Evolutionary conservation across 2,797 vertebrate genomes (phyloP).

Genomic region (Oophaga sylvatica): DNA sequence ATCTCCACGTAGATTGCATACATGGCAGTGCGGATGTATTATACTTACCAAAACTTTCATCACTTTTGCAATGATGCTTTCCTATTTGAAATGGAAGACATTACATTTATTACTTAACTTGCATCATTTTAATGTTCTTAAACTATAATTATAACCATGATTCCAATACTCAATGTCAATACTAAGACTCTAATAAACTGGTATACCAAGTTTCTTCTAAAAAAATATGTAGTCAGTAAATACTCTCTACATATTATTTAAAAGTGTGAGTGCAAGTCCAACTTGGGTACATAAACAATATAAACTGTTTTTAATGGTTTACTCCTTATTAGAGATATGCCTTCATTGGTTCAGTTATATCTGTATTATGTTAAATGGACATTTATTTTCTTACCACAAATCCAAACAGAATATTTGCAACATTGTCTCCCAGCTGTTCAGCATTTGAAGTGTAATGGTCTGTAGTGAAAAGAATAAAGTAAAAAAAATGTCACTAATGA

Average conservation of each 20-base stretch:
- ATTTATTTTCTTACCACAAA: conserved; percentile 46
- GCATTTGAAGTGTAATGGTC: conserved; percentile 48
- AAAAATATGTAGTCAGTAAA: too few species aligned
- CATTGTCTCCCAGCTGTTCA: conserved; percentile 50
- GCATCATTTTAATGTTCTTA: background rate
- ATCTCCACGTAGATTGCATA: background rate
- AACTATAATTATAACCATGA: background rate
- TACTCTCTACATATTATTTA: too few species aligned
- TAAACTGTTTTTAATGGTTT: too few species aligned
- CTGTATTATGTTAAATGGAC: background rate
- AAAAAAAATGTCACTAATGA: background rate
- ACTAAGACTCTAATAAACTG: too few species aligned
- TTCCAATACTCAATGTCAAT: background rate
- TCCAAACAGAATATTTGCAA: conserved; percentile 52
- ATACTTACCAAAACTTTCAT: conserved; percentile 53
- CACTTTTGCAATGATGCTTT: conserved; percentile 47
- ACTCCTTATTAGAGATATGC: too few species aligned
- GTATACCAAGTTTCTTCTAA: too few species aligned
- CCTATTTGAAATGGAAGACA: conserved; percentile 16
- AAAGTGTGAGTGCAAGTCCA: too few species aligned
- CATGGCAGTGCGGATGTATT: background rate
- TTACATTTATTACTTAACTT: background rate
- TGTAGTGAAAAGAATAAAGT: background rate
- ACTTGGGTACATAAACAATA: too few species aligned
- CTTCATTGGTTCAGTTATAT: background rate